Evolutionary conservation across 2,113 vertebrate genomes (phyloP), one percentile per base, ranked within the genome.

Genomic region (Sceloporus undulatus): DNA sequence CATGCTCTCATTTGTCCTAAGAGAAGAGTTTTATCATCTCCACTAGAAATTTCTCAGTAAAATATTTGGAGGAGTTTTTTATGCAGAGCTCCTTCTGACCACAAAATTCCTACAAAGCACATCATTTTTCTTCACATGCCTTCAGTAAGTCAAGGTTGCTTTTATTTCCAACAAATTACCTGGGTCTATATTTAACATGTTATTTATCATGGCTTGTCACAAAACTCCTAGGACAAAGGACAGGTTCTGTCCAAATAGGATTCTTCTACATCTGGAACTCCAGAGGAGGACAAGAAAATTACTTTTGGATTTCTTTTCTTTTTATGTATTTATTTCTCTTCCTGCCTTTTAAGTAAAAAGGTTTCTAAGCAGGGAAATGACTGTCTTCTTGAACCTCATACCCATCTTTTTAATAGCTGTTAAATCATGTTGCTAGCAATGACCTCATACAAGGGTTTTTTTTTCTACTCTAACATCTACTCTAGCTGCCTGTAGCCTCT

Each of bases 1-100:
- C 25, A 71, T 71, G 7, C 9, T 71, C 7, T 27, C 68, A 71
- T 29, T 29, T 71, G 27, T 71, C 29, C 68, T 71, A 71, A 29
- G 68, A 27, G 23, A 93, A 94, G 92, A 73, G 93, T 88, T 91
- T 94, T 86, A 82, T 85, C 91, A 94, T 95, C 95, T 95, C 52
- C 34, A 93, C 74, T 5, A 88, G 89, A 90, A 78, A 88, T 90
- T 71, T 84, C 88, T 93, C 91, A 92, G 88, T 90, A 86, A 79
- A 84, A 90, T 2, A 27, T 1, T 34, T 29, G 73, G 14, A 5
- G 7, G 74, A 2, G 13, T 7, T 74, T 74, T n/a, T 27, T 27
- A 92, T 90, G 56, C 91, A 75, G 76, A 93, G 86, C 89, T 92
- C 81, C 91, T 89, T 93, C 91, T 90, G 56, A 65, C 71, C 89